Evolutionary conservation across 2,888 invertebrate species (phyloP).

Genomic region (Galerucella pusilla): DNA sequence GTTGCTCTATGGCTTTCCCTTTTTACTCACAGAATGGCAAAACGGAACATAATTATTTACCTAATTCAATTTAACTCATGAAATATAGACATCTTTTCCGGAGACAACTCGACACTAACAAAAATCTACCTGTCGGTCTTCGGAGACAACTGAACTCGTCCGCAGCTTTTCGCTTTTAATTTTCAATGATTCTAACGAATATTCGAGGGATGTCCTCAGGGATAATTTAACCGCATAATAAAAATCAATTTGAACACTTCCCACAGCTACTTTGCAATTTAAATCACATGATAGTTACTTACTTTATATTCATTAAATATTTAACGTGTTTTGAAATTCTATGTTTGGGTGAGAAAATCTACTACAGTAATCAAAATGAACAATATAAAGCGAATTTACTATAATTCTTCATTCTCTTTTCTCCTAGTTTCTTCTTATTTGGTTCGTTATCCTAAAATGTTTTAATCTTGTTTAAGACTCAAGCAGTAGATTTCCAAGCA

Average conservation of each 20-base stretch:
- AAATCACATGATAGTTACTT: slow-evolving; percentile 24
- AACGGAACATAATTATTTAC: too few species aligned
- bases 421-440: too few species aligned
- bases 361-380: slow-evolving; percentile 2
- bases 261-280: slow-evolving; percentile 31
- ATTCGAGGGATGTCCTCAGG: not conserved
- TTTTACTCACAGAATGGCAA: too few species aligned
- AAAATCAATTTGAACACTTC: slow-evolving; percentile 24
- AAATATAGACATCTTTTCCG: too few species aligned
- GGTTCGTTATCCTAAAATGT: too few species aligned
- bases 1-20: too few species aligned
- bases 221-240: slow-evolving; percentile 20
- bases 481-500: too few species aligned
- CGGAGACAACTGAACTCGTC: not conserved
- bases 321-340: slow-evolving; percentile 29
- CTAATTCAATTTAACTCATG: too few species aligned
- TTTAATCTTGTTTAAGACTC: too few species aligned
- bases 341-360: not conserved
- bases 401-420: too few species aligned
- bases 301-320: slow-evolving; percentile 38
- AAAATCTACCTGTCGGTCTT: too few species aligned
- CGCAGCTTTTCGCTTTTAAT: not conserved
- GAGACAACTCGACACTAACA: too few species aligned
- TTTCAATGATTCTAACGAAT: not conserved
- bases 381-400: not conserved